phyloP scores from a whole-genome alignment of 2,113 vertebrate genomes.

The Alouatta palliata region DNA sequence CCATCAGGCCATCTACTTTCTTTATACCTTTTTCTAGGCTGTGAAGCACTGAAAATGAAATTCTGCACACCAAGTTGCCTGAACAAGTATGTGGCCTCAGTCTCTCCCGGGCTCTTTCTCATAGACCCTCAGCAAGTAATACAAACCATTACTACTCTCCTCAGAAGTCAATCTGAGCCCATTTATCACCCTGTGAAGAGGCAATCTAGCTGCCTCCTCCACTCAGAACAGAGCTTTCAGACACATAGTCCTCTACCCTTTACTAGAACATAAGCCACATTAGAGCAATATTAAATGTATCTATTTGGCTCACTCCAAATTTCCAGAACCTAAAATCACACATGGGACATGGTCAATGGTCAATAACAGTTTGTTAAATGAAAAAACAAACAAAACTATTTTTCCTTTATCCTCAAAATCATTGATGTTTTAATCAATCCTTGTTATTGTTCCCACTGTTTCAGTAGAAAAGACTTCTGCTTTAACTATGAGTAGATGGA shows the following conservation, averaged over 20 bases:
- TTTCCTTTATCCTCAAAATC: slow-evolving; percentile 5
- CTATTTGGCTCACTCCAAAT: background rate
- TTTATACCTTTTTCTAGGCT: background rate
- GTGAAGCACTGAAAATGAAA: background rate
- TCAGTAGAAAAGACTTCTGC: background rate
- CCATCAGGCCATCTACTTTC: background rate
- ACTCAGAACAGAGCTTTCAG: background rate
- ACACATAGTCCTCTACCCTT: background rate
- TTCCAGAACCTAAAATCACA: background rate
- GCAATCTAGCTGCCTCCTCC: background rate
- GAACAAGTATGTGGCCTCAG: background rate
- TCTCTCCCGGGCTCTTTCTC: background rate
- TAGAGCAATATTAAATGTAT: background rate
- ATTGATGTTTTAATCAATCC: background rate
- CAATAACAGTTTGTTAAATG: background rate
- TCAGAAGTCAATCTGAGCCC: background rate
- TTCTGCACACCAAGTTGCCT: background rate
- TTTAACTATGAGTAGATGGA: background rate
- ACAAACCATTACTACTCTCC: background rate
- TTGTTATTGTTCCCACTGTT: background rate
- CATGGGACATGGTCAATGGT: background rate
- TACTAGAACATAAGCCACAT: background rate
- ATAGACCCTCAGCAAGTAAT: background rate
- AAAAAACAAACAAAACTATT: background rate
- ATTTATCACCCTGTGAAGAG: background rate